phyloP scores from a whole-genome alignment of 1,140 invertebrate species.

The Zaprionus kolodkinae region DNA sequence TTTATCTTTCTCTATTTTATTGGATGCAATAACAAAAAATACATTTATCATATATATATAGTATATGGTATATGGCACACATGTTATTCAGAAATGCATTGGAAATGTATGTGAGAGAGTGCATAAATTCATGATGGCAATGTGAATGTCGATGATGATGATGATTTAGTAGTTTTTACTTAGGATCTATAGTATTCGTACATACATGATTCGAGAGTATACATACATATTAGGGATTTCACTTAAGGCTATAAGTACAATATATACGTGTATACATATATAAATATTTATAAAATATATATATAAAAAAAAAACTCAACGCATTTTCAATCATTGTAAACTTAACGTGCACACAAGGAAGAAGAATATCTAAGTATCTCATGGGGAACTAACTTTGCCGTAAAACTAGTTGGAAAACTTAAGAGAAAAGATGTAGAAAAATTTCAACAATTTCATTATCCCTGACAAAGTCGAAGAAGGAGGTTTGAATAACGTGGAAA shows the following conservation, averaged over 20 bases:
- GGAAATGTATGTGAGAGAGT: constrained; percentile 30
- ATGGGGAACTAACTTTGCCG: neutral
- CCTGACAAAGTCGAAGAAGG: neutral
- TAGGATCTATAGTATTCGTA: constrained; percentile 44
- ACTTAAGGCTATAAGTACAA: constrained; percentile 23
- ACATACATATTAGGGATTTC: constrained; percentile 13
- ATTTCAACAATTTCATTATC: constrained; percentile 1
- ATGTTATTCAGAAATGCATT: constrained; percentile 40
- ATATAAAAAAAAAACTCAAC: constrained; percentile 46
- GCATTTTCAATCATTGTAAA: constrained; percentile 40
- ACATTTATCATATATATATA: constrained; percentile 16
- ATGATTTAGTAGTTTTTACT: constrained; percentile 30
- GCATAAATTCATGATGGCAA: constrained; percentile 8
- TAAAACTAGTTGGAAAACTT: neutral
- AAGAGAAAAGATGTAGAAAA: neutral
- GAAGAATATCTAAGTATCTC: constrained; percentile 53
- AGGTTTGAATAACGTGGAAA: too few relatives aligned
- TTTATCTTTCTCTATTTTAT: constrained; percentile 24
- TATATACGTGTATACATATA: constrained; percentile 40
- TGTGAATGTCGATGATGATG: constrained; percentile 39
- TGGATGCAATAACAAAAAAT: constrained; percentile 43
- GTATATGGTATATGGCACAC: constrained; percentile 33
- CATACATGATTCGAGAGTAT: constrained; percentile 59
- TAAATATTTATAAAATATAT: constrained; percentile 78
- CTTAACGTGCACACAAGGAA: constrained; percentile 57